Conservation (phyloP, 2,888 invertebrate genomes). For the Autographa gamma region DNA sequence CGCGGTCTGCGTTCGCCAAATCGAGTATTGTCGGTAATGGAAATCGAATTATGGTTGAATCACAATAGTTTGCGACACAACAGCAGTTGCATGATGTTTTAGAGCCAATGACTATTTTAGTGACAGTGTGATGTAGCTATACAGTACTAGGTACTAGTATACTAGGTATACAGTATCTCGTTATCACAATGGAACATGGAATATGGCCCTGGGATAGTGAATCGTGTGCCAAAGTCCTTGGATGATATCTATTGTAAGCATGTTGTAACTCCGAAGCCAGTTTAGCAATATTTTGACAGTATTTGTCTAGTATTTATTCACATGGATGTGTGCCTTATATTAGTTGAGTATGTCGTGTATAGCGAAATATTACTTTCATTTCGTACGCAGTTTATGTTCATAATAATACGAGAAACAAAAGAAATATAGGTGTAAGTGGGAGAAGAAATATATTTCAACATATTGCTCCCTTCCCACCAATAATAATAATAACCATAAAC, state of each 20-base stretch:
- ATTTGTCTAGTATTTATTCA: background rate
- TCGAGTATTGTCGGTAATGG: background rate
- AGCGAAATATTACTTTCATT: no score
- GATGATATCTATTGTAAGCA: background rate
- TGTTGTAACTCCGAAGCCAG: background rate
- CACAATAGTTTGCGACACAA: background rate
- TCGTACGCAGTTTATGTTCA: no score
- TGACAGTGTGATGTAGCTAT: no score
- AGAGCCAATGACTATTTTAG: no score
- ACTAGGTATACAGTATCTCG: background rate
- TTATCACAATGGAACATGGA: no score
- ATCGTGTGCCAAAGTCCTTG: background rate
- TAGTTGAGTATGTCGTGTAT: no score
- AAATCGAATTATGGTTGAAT: background rate
- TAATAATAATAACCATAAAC: slow-evolving; percentile 17
- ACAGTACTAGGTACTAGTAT: no score
- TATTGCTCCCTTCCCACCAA: background rate
- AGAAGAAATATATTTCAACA: background rate
- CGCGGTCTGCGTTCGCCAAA: background rate
- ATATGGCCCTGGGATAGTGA: background rate
- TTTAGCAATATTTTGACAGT: background rate
- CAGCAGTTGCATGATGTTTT: background rate
- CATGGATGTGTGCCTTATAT: background rate
- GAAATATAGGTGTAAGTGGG: background rate
- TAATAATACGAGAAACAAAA: background rate